Evolutionary conservation across 2,113 vertebrate genomes (phyloP).

Genomic region (Bombycilla garrulus): DNA sequence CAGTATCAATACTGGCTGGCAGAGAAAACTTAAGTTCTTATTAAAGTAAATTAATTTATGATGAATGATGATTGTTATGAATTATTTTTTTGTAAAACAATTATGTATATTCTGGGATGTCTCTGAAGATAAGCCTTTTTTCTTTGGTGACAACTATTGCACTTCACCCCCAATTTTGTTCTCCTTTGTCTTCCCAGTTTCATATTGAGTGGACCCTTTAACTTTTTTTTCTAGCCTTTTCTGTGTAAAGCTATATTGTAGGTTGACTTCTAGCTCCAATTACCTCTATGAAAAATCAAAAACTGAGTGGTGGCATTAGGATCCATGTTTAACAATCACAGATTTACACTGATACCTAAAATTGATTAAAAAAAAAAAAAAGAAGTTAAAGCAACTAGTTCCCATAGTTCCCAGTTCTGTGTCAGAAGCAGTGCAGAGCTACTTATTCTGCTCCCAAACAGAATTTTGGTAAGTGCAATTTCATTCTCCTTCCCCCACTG

Average conservation of each 20-base stretch:
- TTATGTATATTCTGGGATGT: background rate
- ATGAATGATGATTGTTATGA: background rate
- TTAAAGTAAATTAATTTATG: background rate
- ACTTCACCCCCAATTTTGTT: accelerated
- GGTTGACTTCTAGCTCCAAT: background rate
- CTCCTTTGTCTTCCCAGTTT: background rate
- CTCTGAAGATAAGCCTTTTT: background rate
- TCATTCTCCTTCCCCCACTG: background rate
- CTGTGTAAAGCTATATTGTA: background rate
- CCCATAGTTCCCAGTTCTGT: background rate
- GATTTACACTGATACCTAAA: background rate
- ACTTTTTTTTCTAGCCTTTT: background rate
- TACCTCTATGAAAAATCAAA: background rate
- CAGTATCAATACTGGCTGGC: background rate
- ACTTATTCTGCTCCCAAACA: background rate
- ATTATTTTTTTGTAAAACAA: background rate
- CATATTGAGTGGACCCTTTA: background rate
- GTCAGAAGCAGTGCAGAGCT: background rate
- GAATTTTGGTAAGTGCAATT: background rate
- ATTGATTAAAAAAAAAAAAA: background rate
- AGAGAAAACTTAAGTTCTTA: background rate
- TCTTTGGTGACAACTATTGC: background rate
- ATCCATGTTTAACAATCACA: background rate
- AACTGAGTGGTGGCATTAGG: background rate
- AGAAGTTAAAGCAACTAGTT: background rate